A percentile compares a stretch with the other conserved stretches of the same genome.
Evolutionary conservation across 2,888 invertebrate species (phyloP).

Genomic region (Hypercompe scribonia): DNA sequence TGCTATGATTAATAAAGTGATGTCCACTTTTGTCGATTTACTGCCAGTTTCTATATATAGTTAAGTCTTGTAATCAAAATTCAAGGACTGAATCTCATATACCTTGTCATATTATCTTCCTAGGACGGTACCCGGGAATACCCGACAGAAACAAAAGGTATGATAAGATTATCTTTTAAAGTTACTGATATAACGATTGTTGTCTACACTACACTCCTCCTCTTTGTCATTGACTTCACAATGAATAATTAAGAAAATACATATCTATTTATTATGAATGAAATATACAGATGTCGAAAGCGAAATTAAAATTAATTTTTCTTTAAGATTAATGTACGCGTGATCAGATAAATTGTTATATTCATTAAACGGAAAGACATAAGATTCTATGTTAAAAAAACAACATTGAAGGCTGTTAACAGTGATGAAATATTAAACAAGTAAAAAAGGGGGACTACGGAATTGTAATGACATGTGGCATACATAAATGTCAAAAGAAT

Average conservation of each 20-base stretch:
- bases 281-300: background rate
- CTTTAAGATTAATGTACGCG: background rate
- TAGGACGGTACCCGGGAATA: background rate
- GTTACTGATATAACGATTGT: background rate
- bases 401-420: too few relatives aligned
- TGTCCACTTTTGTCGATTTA: too few relatives aligned
- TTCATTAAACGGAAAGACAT: background rate
- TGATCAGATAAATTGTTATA: background rate
- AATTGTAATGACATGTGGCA: background rate
- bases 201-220: background rate
- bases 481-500: background rate
- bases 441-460: background rate
- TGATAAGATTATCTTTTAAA: background rate
- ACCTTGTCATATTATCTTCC: background rate
- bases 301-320: background rate
- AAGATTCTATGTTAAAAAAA: too few relatives aligned
- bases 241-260: background rate
- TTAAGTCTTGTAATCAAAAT: too few relatives aligned
- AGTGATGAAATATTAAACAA: background rate
- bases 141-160: background rate
- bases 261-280: background rate
- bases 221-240: background rate
- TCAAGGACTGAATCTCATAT: background rate
- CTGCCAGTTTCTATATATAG: too few relatives aligned
- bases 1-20: too few relatives aligned